These are phyloP conservation scores for Hylaea fasciaria DNA, from an alignment of 2,888 invertebrate genomes.

Conservation along the genomic window DNA sequence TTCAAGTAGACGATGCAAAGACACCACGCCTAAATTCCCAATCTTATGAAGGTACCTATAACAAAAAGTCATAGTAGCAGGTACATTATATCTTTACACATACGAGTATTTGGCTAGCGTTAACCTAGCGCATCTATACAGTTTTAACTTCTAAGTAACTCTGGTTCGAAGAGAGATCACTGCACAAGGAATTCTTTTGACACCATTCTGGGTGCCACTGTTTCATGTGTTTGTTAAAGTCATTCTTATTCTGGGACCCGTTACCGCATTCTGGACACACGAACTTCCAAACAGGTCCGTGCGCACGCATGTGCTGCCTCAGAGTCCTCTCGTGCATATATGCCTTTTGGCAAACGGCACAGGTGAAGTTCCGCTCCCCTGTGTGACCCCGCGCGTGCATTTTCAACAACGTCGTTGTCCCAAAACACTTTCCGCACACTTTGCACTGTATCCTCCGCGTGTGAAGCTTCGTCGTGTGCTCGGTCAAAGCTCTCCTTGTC, in stretches of 20 bases:
- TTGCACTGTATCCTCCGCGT: conserved; percentile 75
- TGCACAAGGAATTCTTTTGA: conserved; percentile 63
- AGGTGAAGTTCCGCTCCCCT: conserved; percentile 74
- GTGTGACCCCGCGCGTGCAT: conserved; percentile 75
- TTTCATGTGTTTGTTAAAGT: conserved; percentile 73
- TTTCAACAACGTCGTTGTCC: conserved; percentile 68
- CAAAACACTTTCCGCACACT: conserved; percentile 75
- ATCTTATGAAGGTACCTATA: too few species aligned
- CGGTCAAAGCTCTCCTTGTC: conserved; percentile 71
- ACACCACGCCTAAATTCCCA: too few species aligned
- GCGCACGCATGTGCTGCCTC: conserved; percentile 74
- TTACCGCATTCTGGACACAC: conserved; percentile 71
- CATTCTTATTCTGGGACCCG: conserved; percentile 70
- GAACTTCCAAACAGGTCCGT: conserved; percentile 69
- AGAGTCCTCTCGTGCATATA: conserved; percentile 77
- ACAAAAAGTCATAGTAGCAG: too few species aligned
- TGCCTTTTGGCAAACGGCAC: conserved; percentile 70
- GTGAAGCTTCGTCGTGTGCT: conserved; percentile 74
- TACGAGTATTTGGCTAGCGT: too few species aligned
- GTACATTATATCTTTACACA: too few species aligned
- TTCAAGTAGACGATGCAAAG: too few species aligned
- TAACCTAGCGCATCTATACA: not conserved
- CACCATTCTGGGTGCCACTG: conserved; percentile 78
- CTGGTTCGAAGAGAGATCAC: not conserved
- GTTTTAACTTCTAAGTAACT: not conserved